Evolutionary conservation across 2,797 vertebrate genomes (phyloP), one percentile per base, ranked within the genome.

Genomic region (Philypnodon macrostomus): DNA sequence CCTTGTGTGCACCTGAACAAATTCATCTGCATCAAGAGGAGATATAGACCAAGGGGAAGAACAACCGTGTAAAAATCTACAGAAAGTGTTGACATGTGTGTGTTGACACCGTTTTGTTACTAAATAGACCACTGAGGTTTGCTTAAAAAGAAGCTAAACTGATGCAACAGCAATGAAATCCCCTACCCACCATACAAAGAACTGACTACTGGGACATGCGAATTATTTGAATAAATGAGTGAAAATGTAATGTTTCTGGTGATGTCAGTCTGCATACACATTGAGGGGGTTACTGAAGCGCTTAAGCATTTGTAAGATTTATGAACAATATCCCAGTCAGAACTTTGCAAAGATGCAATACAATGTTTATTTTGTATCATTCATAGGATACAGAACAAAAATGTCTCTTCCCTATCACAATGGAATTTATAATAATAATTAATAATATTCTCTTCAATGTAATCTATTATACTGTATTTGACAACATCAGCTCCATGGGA

Each of bases 331-430:
- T 29, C 40, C 62, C 47, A 64, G 40, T 57, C 53, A 58, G 37
- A 50, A 48, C 17, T 73, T 63, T 77, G 63, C 66, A 80, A 89
- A 87, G 76, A 71, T 84, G 82, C 81, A 85, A 83, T 85, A 85
- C 85, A 87, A 88, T 85, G 76, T 90, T 91, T 89, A 89, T 88
- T 88, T 78, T 75, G 80, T 84, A 86, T 83, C 76, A 81, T 87
- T 85, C 58, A 78, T 85, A 68, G 76, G 85, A 87, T 88, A 90
- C 85, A 88, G 83, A 87, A 89, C 85, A 90, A 81, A 89, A 81
- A 88, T 78, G 79, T 79, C 81, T 53, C 67, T 73, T 49, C 31
- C 45, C 75, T 72, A 79, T 87, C 76, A 79, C 79, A 83, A 64
- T 81, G 69, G 74, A 77, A 79, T 88, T 82, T n/a, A n/a, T n/a